Evolutionary conservation across 1,140 invertebrate genomes (phyloP).

Genomic region (Hypsibius dujardini): DNA sequence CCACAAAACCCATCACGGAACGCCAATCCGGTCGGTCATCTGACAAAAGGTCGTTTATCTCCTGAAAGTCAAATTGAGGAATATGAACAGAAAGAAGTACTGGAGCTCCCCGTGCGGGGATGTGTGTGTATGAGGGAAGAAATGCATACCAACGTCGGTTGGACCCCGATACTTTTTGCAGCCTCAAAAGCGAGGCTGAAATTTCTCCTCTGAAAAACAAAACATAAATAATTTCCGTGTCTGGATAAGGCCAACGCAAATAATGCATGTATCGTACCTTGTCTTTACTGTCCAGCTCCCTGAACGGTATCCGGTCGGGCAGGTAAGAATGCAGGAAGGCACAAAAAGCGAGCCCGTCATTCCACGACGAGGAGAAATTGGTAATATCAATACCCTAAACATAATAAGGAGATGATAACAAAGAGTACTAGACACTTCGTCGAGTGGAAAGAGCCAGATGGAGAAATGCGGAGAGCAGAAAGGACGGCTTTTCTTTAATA

Average conservation of each 20-base stretch:
- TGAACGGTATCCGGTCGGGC: constrained; percentile 62
- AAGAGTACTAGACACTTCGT: background rate
- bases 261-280: constrained; percentile 35
- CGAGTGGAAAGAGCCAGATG: background rate
- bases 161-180: constrained; percentile 70
- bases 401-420: constrained; percentile 9
- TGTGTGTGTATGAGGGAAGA: background rate
- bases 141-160: constrained; percentile 57
- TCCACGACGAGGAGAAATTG: constrained; percentile 80
- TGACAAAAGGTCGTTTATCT: constrained; percentile 78
- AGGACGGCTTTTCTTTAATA: background rate
- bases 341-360: constrained; percentile 72
- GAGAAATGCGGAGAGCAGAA: background rate
- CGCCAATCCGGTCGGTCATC: constrained; percentile 84
- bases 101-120: constrained; percentile 1
- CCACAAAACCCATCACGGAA: constrained; percentile 79
- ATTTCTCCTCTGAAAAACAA: constrained; percentile 43
- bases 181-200: constrained; percentile 74
- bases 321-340: constrained; percentile 72
- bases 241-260: no score
- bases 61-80: no score
- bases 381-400: constrained; percentile 66
- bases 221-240: constrained; percentile 15
- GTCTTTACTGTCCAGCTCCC: constrained; percentile 53
- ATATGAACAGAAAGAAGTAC: constrained; percentile 21